These are phyloP conservation scores for Capromys pilorides DNA, from an alignment of 2,797 vertebrate genomes.

Conservation along the genomic window DNA sequence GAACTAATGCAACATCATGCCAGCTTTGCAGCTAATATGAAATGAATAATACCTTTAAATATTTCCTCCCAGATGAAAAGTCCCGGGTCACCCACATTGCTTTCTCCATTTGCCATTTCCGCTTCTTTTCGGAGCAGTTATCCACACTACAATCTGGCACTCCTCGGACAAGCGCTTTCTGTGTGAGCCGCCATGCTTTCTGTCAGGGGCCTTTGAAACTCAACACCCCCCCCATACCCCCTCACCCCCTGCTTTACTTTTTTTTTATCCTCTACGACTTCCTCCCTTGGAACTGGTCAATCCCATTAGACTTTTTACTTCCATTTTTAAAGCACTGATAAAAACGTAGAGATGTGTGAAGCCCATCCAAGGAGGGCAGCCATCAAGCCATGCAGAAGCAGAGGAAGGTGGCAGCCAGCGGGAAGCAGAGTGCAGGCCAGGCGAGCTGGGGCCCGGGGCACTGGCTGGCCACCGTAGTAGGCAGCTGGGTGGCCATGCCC, in stretches of 20 bases:
- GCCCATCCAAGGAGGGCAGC: constrained; percentile 73
- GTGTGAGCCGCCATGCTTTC: constrained; percentile 76
- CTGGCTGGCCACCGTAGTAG: accelerated
- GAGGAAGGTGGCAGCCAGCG: background rate
- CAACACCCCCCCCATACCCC: constrained; percentile 78
- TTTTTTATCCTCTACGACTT: constrained; percentile 84
- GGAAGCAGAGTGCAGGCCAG: accelerated
- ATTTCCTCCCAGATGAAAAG: constrained; percentile 28
- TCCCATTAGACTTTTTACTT: constrained; percentile 84
- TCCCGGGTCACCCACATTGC: background rate
- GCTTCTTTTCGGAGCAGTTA: constrained; percentile 66
- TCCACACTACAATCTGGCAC: constrained; percentile 76
- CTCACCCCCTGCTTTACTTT: background rate
- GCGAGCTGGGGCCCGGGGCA: accelerated
- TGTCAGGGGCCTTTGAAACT: constrained; percentile 84
- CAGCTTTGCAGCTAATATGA: background rate
- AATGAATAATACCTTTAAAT: constrained; percentile 6
- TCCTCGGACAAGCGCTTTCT: constrained; percentile 72
- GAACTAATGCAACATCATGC: background rate
- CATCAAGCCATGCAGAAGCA: constrained; percentile 57
- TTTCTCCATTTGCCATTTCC: background rate
- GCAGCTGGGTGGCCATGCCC: background rate
- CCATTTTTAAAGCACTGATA: constrained; percentile 81
- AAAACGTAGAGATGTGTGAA: constrained; percentile 84
- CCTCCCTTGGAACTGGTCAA: constrained; percentile 82